Evolutionary conservation across 2,888 invertebrate species (phyloP), one percentile per base, ranked within the genome.

Genomic region (Drosophila anomalata): DNA sequence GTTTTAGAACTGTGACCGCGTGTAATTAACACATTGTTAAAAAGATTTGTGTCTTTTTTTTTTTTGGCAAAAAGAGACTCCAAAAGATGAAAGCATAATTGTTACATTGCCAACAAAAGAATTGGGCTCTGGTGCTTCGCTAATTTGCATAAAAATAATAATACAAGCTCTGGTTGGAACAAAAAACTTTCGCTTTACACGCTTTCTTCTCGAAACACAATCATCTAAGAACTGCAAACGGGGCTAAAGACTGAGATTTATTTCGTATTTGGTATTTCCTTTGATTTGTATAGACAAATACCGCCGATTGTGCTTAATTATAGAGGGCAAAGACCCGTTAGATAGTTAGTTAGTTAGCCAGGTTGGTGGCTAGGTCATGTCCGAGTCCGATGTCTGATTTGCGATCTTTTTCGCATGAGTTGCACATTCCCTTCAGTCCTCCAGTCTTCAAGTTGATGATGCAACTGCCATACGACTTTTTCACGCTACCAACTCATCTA

Each of bases 1-100:
- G 39, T 33, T 63, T 58, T 31, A 59, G 60, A 61, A 61, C 66
- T 67, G 72, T 73, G 73, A 68, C 67, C 62, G 57, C 44, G 50
- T 47, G 83, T 77, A 83, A 83, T 86, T 83, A 83, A 78, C 83
- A 86, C 83, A 83, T 83, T 83, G 78, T 83, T 83, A 70, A 82
- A 79, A 41, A 54, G 53, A 51, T 62, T 52, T 58, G 14, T 51
- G 44, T 39, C 26, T 67, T 20, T 47, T 61, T 39, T 52, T 26
- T 52, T 52, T 68, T 68, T 58, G 51, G 48, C 58, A 69, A 67
- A 41, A 17, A 17, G 3, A 41, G 14, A 9, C 41, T n/a, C 57
- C 52, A 33, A 53, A 42, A 69, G 53, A 54, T 48, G 68, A 59
- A 70, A 56, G 69, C 69, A 60, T 70, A 70, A 69, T 69, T 71